Conservation (phyloP, 2,797 vertebrate species). For the Tolypeutes matacus region DNA sequence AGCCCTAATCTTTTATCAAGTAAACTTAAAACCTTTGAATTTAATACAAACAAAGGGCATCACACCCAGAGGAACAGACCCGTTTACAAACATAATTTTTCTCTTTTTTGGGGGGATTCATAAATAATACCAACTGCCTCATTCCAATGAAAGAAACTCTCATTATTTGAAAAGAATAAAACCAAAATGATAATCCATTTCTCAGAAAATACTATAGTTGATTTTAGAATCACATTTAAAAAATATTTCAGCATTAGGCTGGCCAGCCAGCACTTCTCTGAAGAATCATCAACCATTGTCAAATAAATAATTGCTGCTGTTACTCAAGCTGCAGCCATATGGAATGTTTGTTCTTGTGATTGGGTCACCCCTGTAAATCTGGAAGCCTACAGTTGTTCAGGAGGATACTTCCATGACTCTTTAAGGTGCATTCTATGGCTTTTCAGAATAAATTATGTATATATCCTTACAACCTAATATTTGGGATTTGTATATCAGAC, state of each 20-base stretch:
- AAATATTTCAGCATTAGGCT: neutral
- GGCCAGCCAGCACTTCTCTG: neutral
- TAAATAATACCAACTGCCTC: too few species aligned
- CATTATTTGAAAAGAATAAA: neutral
- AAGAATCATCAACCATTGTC: neutral
- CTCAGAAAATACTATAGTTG: neutral
- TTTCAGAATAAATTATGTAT: conserved; percentile 15
- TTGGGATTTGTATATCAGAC: neutral
- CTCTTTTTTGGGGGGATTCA: too few species aligned
- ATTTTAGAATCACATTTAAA: neutral
- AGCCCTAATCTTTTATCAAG: too few species aligned
- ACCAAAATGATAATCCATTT: neutral
- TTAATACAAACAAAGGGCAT: too few species aligned
- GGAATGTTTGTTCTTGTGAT: neutral
- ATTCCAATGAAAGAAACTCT: conserved; percentile 41
- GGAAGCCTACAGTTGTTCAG: neutral
- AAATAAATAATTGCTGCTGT: neutral
- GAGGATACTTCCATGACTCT: neutral
- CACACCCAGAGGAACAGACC: too few species aligned
- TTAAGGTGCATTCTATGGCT: neutral
- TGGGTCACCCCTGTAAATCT: neutral
- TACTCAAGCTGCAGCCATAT: neutral
- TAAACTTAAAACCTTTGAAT: too few species aligned
- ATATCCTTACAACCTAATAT: neutral
- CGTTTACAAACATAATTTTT: too few species aligned